Evolutionary conservation across 2,888 invertebrate species (phyloP), one percentile per base, ranked within the genome.

Genomic region (Kuschelorhynchus macadamiae): DNA sequence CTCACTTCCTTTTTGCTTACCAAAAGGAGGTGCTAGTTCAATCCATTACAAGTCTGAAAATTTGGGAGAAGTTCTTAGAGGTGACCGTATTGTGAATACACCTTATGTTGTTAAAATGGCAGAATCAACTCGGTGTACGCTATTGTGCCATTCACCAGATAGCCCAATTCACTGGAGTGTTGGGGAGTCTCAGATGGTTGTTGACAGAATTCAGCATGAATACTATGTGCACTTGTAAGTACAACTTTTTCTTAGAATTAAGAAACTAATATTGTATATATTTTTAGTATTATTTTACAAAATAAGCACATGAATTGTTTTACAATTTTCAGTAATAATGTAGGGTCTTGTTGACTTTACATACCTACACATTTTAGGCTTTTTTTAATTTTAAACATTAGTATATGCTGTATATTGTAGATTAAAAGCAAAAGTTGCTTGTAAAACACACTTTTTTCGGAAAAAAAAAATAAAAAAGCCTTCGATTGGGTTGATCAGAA

Each of bases 11-110:
- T 93, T 98, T 80, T 98, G 98, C 84, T 87, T 91, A 79, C 98
- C 98, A 3, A 91, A 91, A 82, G 93, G 92, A 84, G 93, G 91
- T 14, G 91, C 91, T 44, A 86, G 94, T 75, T 88, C 91, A 55
- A 79, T 82, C 46, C 82, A 82, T 67, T 98, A 97, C 82, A 97
- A 97, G 85, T 93, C 97, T 0, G 98, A 98, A 85, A 99, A 98
- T 85, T 87, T 98, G 68, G 98, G 98, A 47, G 98, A 98, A 86
- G 96, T 98, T 16, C 85, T 98, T 72, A 88, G 98, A 74, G 98
- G 98, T n/a, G 98, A 98, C 85, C 90, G 98, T 66, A 98, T 98
- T 80, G 97, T 98, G 11, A 98, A 96, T 83, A 98, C 98, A 8
- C 95, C 96, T 0, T 98, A 97, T 83, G 91, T 95, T 80, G 92